Conservation (phyloP, 2,888 invertebrate genomes). For the Teleogryllus oceanicus region DNA sequence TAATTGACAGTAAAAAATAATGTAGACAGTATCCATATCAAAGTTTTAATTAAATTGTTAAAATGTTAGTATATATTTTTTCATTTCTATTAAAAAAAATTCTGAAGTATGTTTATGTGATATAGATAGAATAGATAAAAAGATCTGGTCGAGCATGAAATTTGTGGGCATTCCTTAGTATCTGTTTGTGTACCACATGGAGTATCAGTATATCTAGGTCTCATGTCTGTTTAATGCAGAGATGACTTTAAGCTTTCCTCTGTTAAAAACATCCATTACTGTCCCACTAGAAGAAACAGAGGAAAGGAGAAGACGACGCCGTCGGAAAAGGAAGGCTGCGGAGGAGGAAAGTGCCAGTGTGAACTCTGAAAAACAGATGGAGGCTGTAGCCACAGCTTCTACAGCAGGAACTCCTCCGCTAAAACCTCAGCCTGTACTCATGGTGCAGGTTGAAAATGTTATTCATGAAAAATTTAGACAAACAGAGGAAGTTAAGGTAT, state of each 20-base stretch:
- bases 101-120: too few relatives aligned
- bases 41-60: too few relatives aligned
- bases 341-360: slow-evolving; percentile 31
- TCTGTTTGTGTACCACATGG: too few relatives aligned
- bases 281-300: slow-evolving; percentile 69
- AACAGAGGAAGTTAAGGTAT: slow-evolving; percentile 88
- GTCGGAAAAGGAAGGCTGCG: slow-evolving; percentile 36
- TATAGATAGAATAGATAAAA: too few relatives aligned
- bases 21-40: too few relatives aligned
- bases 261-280: slow-evolving; percentile 78
- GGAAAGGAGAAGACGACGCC: slow-evolving; percentile 35
- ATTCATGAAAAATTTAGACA: slow-evolving; percentile 82
- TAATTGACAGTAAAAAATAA: too few relatives aligned
- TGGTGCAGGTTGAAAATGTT: slow-evolving; percentile 93
- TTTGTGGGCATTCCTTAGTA: too few relatives aligned
- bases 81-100: too few relatives aligned
- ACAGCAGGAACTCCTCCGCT: too few relatives aligned
- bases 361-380: slow-evolving; percentile 26
- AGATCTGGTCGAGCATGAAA: too few relatives aligned
- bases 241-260: slow-evolving; percentile 78
- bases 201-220: background rate
- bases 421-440: slow-evolving; percentile 61
- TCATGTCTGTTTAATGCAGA: slow-evolving; percentile 48
- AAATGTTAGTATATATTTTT: too few relatives aligned
- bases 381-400: slow-evolving; percentile 22